Conservation (phyloP, 1,140 invertebrate species). For the Pogonomyrmex barbatus region DNA sequence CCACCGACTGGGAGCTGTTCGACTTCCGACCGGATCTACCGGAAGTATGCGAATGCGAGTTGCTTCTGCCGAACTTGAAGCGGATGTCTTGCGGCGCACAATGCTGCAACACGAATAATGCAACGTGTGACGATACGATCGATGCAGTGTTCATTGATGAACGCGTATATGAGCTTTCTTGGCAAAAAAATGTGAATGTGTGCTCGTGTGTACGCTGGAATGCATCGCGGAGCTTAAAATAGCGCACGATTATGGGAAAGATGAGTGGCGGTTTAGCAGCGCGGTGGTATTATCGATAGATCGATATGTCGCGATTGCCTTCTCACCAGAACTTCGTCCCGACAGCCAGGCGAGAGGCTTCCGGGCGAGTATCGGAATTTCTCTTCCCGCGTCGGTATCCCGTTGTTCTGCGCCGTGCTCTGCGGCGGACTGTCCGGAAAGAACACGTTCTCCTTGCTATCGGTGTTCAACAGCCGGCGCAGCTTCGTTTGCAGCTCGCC, state of each 20-base stretch:
- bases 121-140: slow-evolving; percentile 14
- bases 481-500: slow-evolving; percentile 92
- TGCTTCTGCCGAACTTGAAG: slow-evolving; percentile 87
- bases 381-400: slow-evolving; percentile 75
- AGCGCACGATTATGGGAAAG: background rate
- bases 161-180: background rate
- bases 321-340: slow-evolving; percentile 78
- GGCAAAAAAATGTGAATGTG: background rate
- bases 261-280: background rate
- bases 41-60: slow-evolving; percentile 89
- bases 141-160: background rate
- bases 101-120: slow-evolving; percentile 71
- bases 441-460: slow-evolving; percentile 89
- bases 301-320: slow-evolving; percentile 18
- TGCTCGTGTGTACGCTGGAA: background rate
- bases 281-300: background rate
- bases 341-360: slow-evolving; percentile 80
- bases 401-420: slow-evolving; percentile 69
- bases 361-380: slow-evolving; percentile 83
- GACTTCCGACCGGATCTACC: slow-evolving; percentile 80
- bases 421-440: slow-evolving; percentile 78
- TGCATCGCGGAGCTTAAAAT: slow-evolving; percentile 22
- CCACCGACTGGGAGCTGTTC: slow-evolving; percentile 79
- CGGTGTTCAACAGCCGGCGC: slow-evolving; percentile 90
- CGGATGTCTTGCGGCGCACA: slow-evolving; percentile 78